Conservation (phyloP, 2,113 vertebrate genomes). For the Ibidorhyncha struthersii region DNA sequence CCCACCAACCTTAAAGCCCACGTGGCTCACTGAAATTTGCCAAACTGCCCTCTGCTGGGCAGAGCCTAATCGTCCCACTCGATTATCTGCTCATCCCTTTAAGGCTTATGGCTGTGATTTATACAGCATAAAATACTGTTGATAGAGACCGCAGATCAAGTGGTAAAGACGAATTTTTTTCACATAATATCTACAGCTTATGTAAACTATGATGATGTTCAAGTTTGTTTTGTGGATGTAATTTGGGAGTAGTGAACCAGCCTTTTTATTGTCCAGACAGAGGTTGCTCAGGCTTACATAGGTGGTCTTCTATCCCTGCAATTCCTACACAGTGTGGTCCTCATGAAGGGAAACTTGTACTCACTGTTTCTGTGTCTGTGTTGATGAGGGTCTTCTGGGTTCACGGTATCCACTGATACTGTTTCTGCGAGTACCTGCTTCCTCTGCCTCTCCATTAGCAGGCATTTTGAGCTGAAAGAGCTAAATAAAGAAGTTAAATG, state of each 20-base stretch:
- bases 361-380: neutral
- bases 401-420: neutral
- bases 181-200: neutral
- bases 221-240: neutral
- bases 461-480: neutral
- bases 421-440: neutral
- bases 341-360: neutral
- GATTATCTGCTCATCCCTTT: neutral
- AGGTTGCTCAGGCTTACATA: neutral
- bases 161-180: neutral
- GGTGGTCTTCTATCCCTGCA: neutral
- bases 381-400: neutral
- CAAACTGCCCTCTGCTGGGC: neutral
- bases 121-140: neutral
- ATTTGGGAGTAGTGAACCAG: neutral
- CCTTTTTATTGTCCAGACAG: neutral
- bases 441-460: neutral
- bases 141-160: neutral
- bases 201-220: neutral
- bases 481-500: neutral
- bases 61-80: neutral
- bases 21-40: neutral
- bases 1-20: neutral
- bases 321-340: neutral
- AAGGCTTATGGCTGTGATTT: neutral